These are phyloP conservation scores for Rhagophthalmus giganteus DNA, from an alignment of 2,888 invertebrate species.

Conservation along the genomic window DNA sequence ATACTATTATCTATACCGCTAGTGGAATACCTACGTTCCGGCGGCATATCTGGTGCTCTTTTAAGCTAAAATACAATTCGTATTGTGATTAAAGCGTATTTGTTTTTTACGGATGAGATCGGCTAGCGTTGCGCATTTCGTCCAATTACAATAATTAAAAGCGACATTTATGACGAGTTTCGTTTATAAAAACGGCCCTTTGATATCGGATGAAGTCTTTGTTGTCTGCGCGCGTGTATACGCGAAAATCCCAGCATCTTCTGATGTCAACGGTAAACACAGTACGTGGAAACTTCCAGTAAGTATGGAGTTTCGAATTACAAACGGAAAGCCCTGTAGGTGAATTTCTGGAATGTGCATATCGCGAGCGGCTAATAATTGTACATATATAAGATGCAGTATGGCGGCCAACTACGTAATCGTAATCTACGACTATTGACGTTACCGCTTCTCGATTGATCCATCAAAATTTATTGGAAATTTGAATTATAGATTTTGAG, in stretches of 20 bases:
- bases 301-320: slow-evolving; percentile 16
- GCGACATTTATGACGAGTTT: too few species aligned
- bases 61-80: neutral
- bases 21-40: neutral
- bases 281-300: slow-evolving; percentile 17
- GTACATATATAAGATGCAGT: too few species aligned
- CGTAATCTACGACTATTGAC: too few species aligned
- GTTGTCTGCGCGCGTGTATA: neutral
- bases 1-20: slow-evolving; percentile 16
- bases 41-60: neutral
- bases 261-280: slow-evolving; percentile 19
- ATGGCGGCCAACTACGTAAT: too few species aligned
- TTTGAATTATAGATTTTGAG: too few species aligned
- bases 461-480: too few species aligned
- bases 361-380: slow-evolving; percentile 27
- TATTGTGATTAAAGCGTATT: neutral
- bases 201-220: too few species aligned
- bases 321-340: slow-evolving; percentile 21
- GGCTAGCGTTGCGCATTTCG: too few species aligned
- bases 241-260: slow-evolving; percentile 8
- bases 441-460: too few species aligned
- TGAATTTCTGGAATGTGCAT: slow-evolving; percentile 21
- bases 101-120: neutral
- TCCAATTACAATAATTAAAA: too few species aligned
- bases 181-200: too few species aligned